Percentiles rank a stretch among this genome's conserved stretches.
phyloP scores from a whole-genome alignment of 2,113 vertebrate genomes.

The Hydropotes inermis region DNA sequence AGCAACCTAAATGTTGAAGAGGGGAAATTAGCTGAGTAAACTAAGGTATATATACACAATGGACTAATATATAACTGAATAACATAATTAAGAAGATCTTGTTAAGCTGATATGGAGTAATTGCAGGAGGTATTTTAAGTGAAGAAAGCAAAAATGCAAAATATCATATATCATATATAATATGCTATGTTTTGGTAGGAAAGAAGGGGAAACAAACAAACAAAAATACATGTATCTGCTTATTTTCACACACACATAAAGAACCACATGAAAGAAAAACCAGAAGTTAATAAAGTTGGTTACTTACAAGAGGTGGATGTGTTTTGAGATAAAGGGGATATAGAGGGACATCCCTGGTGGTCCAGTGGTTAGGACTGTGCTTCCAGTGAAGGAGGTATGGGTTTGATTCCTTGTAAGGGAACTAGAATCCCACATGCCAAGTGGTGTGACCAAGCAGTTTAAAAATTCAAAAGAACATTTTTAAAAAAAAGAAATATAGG shows the following conservation, averaged over 20 bases:
- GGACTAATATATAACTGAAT: not conserved
- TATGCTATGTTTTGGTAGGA: not conserved
- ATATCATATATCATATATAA: not conserved
- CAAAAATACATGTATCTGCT: not conserved
- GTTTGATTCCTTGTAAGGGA: not conserved
- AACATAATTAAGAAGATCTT: not conserved
- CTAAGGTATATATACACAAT: no score
- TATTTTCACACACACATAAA: not conserved
- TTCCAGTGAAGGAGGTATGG: not conserved
- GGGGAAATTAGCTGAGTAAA: not conserved
- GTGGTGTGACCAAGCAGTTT: not conserved
- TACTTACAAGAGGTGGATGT: not conserved
- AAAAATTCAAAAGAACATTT: not conserved
- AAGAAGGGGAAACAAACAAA: not conserved
- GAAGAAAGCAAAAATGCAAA: not conserved
- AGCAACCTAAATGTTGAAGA: not conserved
- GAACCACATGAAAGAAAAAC: not conserved
- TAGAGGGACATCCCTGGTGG: not conserved
- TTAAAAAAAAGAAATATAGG: not conserved
- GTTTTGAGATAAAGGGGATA: not conserved
- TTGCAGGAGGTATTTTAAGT: not conserved
- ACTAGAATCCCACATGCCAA: not conserved
- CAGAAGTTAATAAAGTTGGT: not conserved
- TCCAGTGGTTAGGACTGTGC: not conserved
- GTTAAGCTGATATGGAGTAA: not conserved